These are phyloP conservation scores for Hippolais icterina DNA, from an alignment of 2,113 vertebrate species.

Conservation along the genomic window DNA sequence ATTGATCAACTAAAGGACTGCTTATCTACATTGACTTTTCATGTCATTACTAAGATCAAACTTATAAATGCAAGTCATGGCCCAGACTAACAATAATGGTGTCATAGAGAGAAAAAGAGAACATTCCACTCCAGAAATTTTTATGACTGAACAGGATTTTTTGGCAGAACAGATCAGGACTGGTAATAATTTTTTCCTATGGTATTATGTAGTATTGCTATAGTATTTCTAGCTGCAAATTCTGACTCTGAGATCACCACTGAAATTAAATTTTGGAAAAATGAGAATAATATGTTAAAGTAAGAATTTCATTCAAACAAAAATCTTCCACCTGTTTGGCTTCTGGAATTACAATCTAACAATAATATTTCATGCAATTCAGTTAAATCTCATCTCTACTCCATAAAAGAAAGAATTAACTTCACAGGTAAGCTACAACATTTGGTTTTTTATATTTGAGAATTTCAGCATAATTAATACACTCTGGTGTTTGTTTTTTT, in stretches of 20 bases:
- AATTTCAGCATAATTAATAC: neutral
- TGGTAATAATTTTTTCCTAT: neutral
- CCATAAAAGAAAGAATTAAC: neutral
- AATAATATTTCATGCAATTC: neutral
- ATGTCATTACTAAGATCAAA: neutral
- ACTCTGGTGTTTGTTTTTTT: rapidly evolving
- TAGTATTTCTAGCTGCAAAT: neutral
- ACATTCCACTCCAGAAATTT: neutral
- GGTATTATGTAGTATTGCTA: neutral
- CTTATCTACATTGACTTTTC: neutral
- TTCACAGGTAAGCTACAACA: neutral
- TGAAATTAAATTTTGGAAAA: neutral
- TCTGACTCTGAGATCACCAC: neutral
- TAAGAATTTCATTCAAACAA: neutral
- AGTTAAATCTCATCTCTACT: neutral
- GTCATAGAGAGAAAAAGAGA: neutral
- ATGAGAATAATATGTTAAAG: neutral
- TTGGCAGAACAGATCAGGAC: neutral
- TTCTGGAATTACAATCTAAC: neutral
- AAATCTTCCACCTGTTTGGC: neutral
- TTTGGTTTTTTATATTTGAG: neutral
- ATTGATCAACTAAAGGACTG: neutral
- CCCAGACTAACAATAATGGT: neutral
- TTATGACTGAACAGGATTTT: neutral
- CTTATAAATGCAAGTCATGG: neutral